Conservation (phyloP, 2,113 vertebrate species). For the Puffinus mauretanicus region DNA sequence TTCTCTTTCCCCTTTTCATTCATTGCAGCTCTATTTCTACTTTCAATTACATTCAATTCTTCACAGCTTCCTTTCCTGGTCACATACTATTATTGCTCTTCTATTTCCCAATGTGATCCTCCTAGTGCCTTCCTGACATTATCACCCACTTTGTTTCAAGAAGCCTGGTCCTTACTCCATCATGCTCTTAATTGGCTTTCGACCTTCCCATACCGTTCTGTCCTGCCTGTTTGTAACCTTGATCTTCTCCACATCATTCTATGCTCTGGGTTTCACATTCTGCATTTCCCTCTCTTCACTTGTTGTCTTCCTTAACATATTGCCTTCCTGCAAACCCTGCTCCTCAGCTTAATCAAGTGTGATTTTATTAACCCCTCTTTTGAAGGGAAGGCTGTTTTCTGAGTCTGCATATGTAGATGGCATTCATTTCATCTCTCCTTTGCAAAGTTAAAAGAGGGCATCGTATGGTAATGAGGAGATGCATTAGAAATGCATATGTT, state of each 20-base stretch:
- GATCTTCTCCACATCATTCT: background rate
- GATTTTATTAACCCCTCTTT: background rate
- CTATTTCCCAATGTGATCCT: background rate
- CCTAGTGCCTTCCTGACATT: constrained; percentile 2
- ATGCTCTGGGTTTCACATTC: background rate
- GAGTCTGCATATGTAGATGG: background rate
- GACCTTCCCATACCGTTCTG: background rate
- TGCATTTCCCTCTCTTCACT: background rate
- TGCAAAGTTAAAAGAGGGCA: background rate
- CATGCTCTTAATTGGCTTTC: background rate
- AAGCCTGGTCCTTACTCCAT: background rate
- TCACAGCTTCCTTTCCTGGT: background rate
- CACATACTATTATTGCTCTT: background rate
- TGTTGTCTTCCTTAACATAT: background rate
- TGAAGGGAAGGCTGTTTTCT: background rate
- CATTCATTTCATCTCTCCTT: background rate
- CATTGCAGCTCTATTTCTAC: background rate
- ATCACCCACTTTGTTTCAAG: background rate
- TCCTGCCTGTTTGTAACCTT: background rate
- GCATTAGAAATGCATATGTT: background rate
- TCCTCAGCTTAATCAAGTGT: background rate
- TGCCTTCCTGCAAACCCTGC: background rate
- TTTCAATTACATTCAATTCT: background rate
- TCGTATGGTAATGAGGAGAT: background rate
- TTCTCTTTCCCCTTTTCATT: background rate